phyloP scores from a whole-genome alignment of 2,113 vertebrate species.

The Arenaria interpres region DNA sequence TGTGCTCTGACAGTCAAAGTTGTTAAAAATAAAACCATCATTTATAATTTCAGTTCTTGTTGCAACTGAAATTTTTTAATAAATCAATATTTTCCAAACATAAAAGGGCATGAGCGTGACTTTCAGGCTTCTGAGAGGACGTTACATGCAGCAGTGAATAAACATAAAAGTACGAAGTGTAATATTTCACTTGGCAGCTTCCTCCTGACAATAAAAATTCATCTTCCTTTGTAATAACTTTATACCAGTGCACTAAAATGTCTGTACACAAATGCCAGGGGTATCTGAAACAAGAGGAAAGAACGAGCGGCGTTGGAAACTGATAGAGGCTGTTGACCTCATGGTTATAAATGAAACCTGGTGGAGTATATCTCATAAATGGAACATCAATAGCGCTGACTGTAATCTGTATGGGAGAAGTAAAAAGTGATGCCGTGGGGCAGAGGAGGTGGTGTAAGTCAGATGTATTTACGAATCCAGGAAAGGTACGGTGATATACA shows the following conservation, averaged over 20 bases:
- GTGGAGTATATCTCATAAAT: not conserved
- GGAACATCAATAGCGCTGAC: not conserved
- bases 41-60: not conserved
- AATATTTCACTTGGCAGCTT: not conserved
- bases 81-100: constrained; percentile 31
- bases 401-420: not conserved
- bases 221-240: constrained; percentile 30
- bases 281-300: not conserved
- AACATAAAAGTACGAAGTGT: not conserved
- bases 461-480: not conserved
- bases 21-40: not conserved
- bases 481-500: not conserved
- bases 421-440: not conserved
- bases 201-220: constrained; percentile 43
- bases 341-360: not conserved
- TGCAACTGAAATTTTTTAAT: not conserved
- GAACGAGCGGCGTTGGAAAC: not conserved
- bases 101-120: not conserved
- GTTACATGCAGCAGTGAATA: not conserved
- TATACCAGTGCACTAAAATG: not conserved
- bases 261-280: not conserved
- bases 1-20: not conserved
- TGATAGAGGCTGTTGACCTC: not conserved
- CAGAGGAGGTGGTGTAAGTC: not conserved
- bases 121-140: not conserved